Conservation (phyloP, 1,140 invertebrate genomes). For the Gryllus bimaculatus region DNA sequence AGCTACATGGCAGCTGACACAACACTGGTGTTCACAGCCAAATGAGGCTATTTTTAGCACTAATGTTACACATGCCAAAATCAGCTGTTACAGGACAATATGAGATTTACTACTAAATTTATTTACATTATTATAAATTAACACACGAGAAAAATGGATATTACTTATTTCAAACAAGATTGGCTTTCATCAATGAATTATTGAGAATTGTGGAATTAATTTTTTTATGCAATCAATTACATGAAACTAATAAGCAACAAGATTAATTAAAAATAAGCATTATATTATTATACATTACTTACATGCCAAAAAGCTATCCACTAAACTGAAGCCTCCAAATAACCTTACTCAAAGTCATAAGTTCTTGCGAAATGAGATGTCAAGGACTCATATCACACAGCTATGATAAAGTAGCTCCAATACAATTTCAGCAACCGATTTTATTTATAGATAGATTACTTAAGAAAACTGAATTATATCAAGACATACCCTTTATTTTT, state of each 20-base stretch:
- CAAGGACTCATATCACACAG: no score
- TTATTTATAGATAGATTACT: no score
- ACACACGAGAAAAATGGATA: background rate
- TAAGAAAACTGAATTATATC: no score
- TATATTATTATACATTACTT: no score
- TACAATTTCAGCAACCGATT: no score
- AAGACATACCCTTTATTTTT: no score
- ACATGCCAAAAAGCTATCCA: no score
- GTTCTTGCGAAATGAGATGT: no score
- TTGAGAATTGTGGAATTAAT: background rate
- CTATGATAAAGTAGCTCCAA: no score
- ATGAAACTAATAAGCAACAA: background rate
- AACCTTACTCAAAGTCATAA: no score
- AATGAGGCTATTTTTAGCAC: conserved; percentile 9
- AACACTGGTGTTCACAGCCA: background rate
- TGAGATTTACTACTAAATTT: background rate
- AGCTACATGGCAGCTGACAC: conserved; percentile 7
- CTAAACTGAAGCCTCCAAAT: no score
- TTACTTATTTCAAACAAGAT: background rate
- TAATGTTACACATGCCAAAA: conserved; percentile 7
- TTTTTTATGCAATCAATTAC: background rate
- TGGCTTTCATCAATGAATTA: background rate
- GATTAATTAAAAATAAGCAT: background rate
- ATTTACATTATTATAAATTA: background rate
- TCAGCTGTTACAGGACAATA: conserved; percentile 10